These are phyloP conservation scores for Micropoecilia bifurca DNA, from an alignment of 2,797 vertebrate genomes.

Conservation along the genomic window DNA sequence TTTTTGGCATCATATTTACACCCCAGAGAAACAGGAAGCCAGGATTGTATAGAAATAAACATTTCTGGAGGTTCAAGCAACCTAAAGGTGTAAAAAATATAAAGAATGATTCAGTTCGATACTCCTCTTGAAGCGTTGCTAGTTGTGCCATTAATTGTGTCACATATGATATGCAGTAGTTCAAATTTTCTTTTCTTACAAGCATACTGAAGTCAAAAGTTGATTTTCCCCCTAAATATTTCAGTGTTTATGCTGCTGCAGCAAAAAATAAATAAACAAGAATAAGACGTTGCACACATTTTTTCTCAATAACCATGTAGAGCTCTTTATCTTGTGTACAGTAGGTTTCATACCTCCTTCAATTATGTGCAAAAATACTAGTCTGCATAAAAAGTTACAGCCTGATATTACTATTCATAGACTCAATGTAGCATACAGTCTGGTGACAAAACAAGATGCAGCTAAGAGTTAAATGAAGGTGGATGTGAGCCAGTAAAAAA, in stretches of 20 bases:
- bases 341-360: not conserved
- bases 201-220: not conserved
- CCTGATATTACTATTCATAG: not conserved
- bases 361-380: not conserved
- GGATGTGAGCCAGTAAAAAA: not conserved
- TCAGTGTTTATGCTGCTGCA: not conserved
- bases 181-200: not conserved
- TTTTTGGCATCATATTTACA: not conserved
- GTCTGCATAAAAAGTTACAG: not conserved
- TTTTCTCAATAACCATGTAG: not conserved
- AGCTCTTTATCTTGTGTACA: not conserved
- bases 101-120: not conserved
- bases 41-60: no score
- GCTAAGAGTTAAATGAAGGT: not conserved
- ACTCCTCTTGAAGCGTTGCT: not conserved
- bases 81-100: not conserved
- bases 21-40: not conserved
- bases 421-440: not conserved
- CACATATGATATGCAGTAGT: not conserved
- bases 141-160: not conserved
- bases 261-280: not conserved
- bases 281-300: not conserved
- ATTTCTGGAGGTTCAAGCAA: no score
- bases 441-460: not conserved
- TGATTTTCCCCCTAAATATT: not conserved